phyloP scores from a whole-genome alignment of 64 coral and sea anemone genomes.

The Pachyseris speciosa region DNA sequence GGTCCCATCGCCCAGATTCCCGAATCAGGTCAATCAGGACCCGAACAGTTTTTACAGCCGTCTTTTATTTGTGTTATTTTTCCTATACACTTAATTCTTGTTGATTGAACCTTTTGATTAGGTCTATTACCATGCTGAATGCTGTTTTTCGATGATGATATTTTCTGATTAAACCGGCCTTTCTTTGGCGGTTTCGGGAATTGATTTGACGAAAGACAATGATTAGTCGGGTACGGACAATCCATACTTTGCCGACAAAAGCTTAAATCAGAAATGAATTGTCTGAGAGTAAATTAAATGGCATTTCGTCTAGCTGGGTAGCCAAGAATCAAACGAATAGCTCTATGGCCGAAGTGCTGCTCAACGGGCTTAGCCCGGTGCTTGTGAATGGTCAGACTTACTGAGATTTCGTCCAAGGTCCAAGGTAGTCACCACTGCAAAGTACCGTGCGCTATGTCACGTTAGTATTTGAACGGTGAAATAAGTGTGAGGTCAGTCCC shows the following conservation, averaged over 20 bases:
- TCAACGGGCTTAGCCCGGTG: no score
- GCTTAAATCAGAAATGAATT: not conserved
- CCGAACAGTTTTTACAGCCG: not conserved
- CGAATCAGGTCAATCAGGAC: not conserved
- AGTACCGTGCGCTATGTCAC: no score
- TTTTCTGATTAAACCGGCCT: constrained; percentile 15
- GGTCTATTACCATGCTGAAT: not conserved
- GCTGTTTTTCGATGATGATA: not conserved
- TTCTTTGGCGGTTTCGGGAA: constrained; percentile 28
- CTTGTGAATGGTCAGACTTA: no score
- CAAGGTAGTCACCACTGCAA: no score
- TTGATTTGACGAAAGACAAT: not conserved
- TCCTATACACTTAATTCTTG: not conserved
- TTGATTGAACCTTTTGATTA: constrained; percentile 3
- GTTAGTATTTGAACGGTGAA: no score
- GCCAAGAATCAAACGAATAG: no score
- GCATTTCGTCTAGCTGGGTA: not conserved
- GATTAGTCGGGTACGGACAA: not conserved
- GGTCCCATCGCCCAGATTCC: no score
- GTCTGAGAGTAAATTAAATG: not conserved
- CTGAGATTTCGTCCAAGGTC: no score
- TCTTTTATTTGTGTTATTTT: not conserved
- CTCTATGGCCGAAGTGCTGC: no score
- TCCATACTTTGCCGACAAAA: constrained; percentile 49
- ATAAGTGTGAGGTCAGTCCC: no score